A percentile compares a stretch with the other conserved stretches of the same genome.
These are phyloP conservation scores for Gambelia wislizenii DNA, from an alignment of 2,797 vertebrate species.

Conservation along the genomic window DNA sequence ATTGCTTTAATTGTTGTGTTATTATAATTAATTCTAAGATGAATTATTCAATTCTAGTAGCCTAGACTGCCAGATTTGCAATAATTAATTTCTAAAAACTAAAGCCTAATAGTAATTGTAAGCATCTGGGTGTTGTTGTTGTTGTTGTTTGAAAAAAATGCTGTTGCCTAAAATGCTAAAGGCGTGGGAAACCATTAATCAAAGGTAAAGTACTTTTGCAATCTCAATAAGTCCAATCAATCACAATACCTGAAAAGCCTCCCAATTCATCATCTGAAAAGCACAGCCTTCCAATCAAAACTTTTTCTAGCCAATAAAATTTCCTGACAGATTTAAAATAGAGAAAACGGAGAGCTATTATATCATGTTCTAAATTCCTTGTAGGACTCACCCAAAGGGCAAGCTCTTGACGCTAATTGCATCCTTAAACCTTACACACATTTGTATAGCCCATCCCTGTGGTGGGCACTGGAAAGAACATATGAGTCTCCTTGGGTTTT, in stretches of 20 bases:
- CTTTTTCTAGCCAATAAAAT: not conserved
- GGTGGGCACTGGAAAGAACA: not conserved
- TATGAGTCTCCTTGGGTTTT: too few species aligned
- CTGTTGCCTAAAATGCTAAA: constrained; percentile 38
- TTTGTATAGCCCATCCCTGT: not conserved
- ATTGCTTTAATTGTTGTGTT: constrained; percentile 44
- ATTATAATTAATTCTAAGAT: constrained; percentile 66
- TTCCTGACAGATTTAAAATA: constrained; percentile 17
- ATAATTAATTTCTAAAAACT: constrained; percentile 59
- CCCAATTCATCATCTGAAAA: constrained; percentile 32
- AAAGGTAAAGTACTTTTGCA: constrained; percentile 43
- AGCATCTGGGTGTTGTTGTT: constrained; percentile 38
- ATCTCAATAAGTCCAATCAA: constrained; percentile 42
- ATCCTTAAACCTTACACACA: not conserved
- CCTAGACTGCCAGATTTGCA: constrained; percentile 42
- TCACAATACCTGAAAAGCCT: constrained; percentile 19
- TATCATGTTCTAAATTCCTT: not conserved
- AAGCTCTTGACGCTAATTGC: not conserved
- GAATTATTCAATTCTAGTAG: constrained; percentile 63
- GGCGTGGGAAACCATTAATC: constrained; percentile 39
- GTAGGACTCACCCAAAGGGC: not conserved
- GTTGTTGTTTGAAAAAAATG: too few species aligned
- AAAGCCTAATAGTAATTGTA: constrained; percentile 45
- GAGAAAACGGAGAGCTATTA: not conserved
- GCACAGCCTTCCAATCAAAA: not conserved